These are phyloP conservation scores for Thereva nobilitata DNA, from an alignment of 2,888 invertebrate genomes.

Conservation along the genomic window DNA sequence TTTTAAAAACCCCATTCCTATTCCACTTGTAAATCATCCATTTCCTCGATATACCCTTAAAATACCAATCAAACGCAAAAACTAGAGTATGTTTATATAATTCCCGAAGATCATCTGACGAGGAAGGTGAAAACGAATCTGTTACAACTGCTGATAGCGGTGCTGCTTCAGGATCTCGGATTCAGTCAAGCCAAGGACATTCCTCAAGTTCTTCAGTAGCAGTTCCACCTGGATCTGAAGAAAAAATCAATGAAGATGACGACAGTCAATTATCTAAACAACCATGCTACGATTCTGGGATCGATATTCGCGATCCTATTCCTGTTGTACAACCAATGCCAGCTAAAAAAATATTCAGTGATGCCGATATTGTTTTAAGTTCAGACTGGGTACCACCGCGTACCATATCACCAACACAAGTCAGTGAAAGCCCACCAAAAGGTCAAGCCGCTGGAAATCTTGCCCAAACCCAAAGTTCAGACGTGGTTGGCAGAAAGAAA, in stretches of 20 bases:
- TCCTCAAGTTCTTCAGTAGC: conserved; percentile 8
- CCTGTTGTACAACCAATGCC: conserved; percentile 68
- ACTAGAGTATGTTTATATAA: conserved; percentile 55
- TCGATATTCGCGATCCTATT: conserved; percentile 77
- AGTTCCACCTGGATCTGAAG: conserved; percentile 20
- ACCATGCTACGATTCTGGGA: conserved; percentile 87
- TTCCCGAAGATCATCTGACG: conserved; percentile 59
- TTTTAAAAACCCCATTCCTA: conserved; percentile 7
- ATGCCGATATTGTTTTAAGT: conserved; percentile 84
- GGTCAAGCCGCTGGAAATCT: conserved; percentile 45
- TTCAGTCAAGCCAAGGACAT: background rate
- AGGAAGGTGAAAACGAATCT: conserved; percentile 51
- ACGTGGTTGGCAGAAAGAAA: conserved; percentile 63
- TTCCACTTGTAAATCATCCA: background rate
- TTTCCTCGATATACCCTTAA: background rate
- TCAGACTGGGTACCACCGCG: conserved; percentile 87
- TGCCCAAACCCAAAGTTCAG: conserved; percentile 50
- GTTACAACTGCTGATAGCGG: conserved; percentile 20
- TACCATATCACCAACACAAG: conserved; percentile 73
- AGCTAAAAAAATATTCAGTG: conserved; percentile 69
- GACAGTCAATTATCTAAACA: conserved; percentile 73
- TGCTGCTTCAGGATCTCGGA: background rate
- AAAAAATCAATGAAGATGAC: conserved; percentile 45
- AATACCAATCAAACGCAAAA: conserved; percentile 39
- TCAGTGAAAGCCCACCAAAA: conserved; percentile 61